Base-by-base conservation (phyloP, 2,797 vertebrate species). In the Tenualosa ilisha region DNA sequence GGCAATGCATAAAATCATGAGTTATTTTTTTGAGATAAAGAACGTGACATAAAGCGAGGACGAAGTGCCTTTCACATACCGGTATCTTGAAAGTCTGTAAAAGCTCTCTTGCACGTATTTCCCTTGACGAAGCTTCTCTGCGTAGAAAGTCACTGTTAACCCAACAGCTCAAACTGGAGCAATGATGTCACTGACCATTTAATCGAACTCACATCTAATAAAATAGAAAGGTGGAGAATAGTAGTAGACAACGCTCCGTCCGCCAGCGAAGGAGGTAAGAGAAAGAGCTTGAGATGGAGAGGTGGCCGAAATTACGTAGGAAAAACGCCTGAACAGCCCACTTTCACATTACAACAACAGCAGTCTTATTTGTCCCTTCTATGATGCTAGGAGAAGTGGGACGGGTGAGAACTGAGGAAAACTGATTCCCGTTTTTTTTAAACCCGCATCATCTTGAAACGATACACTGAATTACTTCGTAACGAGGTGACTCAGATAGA, bases 231-330 rank as follows among this genome's bases (percentile, higher is more conserved):
- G 72, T 79, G 72, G 37, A 17, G 26, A 59, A 72, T 79, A 79
- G 37, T 46, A 20, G 20, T 79, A 81, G 54, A 82, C 63, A 81
- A 81, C 68, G 84, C 81, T 82, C 85, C 87, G 84, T 86, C 46
- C 59, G 79, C 86, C 82, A 51, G 46, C 87, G 86, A 56, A 86
- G 86, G 88, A 85, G 88, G 85, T 50, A 90, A 90, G 88, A 84
- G 86, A 89, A 88, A 86, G 88, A 90, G 89, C 85, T 53, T 89
- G 83, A 85, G 84, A 54, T 63, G 88, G 72, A 89, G 89, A 83
- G 88, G 86, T 84, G 86, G 88, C 81, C 86, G 68, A 81, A 85
- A 82, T 75, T 84, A 83, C 20, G 82, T 65, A 61, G 51, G 20
- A 49, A 63, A 17, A 61, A 54, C 24, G 72, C 83, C 49, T 82